phyloP scores from a whole-genome alignment of 2,113 vertebrate genomes.

The Oncorhynchus clarkii region DNA sequence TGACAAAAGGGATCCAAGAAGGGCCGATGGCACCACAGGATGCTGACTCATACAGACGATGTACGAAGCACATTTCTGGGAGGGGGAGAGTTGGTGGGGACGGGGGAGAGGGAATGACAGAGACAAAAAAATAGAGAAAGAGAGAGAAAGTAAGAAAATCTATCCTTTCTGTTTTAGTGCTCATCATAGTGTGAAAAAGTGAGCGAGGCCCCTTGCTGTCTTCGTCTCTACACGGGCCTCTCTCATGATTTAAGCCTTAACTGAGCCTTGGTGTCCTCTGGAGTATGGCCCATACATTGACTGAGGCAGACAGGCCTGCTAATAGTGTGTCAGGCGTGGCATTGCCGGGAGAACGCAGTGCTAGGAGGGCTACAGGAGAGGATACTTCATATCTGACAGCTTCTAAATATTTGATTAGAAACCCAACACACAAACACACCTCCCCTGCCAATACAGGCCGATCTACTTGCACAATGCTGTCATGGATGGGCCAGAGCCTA shows the following conservation, averaged over 20 bases:
- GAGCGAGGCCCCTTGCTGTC: constrained; percentile 7
- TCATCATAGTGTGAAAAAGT: constrained; percentile 15
- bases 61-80: not conserved
- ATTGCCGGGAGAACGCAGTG: constrained; percentile 10
- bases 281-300: constrained; percentile 46
- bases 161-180: constrained; percentile 3
- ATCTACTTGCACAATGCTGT: not conserved
- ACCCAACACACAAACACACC: constrained; percentile 35
- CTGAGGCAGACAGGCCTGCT: constrained; percentile 44
- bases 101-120: not conserved
- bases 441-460: constrained; percentile 49
- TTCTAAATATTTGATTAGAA: constrained; percentile 52
- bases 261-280: constrained; percentile 49
- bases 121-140: constrained; percentile 1
- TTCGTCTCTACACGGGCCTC: constrained; percentile 25
- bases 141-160: not conserved
- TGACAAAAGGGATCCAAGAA: constrained; percentile 28
- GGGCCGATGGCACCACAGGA: constrained; percentile 9
- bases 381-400: constrained; percentile 56
- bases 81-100: not conserved
- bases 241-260: constrained; percentile 52
- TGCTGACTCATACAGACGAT: not conserved
- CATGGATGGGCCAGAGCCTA: not conserved
- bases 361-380: constrained; percentile 45
- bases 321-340: constrained; percentile 54